Conservation (phyloP, 2,888 invertebrate genomes). For the Apodemia duryi region DNA sequence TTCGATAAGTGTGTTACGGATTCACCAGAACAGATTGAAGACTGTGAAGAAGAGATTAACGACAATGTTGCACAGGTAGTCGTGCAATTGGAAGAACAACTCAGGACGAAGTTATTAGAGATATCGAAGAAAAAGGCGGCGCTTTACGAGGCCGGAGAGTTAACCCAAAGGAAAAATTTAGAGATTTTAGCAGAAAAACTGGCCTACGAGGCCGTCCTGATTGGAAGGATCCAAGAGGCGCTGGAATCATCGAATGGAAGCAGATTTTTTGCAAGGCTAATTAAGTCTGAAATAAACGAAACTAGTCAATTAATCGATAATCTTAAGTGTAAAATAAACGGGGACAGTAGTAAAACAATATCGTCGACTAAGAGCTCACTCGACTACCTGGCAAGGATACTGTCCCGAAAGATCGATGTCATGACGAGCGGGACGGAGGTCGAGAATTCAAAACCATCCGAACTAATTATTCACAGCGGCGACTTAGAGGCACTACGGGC, state of each 20-base stretch:
- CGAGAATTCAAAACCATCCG: constrained; percentile 48
- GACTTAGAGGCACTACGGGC: constrained; percentile 74
- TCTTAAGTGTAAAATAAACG: constrained; percentile 83
- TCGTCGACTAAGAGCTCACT: constrained; percentile 68
- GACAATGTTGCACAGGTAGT: constrained; percentile 81
- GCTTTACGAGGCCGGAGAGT: constrained; percentile 82
- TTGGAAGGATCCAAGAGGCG: constrained; percentile 84
- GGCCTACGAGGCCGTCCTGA: constrained; percentile 88
- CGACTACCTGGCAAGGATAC: constrained; percentile 86
- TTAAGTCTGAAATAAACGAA: constrained; percentile 85
- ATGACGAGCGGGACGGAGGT: constrained; percentile 49
- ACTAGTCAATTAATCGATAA: constrained; percentile 87
- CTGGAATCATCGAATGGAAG: constrained; percentile 79
- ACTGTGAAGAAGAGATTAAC: constrained; percentile 46
- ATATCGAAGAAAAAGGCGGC: constrained; percentile 83
- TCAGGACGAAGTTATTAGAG: constrained; percentile 84
- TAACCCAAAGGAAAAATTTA: constrained; percentile 83
- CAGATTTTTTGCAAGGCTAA: constrained; percentile 79
- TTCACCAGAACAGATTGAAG: constrained; percentile 46
- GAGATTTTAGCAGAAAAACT: constrained; percentile 88
- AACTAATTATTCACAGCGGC: constrained; percentile 62
- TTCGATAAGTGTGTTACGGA: constrained; percentile 80
- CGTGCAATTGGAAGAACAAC: constrained; percentile 82
- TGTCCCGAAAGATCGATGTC: constrained; percentile 84
- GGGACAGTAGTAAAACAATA: constrained; percentile 64